A percentile compares a stretch with the other conserved stretches of the same genome.
phyloP scores from a whole-genome alignment of 2,797 vertebrate genomes.

The Bryconaethiops microstoma region DNA sequence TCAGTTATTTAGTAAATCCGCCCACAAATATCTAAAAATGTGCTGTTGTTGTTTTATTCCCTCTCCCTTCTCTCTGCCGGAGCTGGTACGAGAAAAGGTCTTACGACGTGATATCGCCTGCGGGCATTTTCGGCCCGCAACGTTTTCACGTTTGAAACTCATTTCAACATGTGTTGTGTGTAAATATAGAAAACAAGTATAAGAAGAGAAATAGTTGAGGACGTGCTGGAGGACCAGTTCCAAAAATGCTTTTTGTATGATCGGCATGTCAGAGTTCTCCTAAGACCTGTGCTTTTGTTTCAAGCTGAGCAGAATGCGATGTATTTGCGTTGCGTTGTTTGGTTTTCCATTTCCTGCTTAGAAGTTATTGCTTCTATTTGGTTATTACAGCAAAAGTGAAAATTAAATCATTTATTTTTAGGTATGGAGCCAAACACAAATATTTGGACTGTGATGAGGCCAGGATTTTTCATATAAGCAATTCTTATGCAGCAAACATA shows the following conservation, averaged over 20 bases:
- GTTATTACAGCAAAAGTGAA: neutral
- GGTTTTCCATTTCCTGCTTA: neutral
- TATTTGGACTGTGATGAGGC: no score
- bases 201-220: constrained; percentile 4
- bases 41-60: neutral
- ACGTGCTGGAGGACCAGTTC: constrained; percentile 1
- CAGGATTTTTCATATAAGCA: no score
- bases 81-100: constrained; percentile 46
- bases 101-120: constrained; percentile 33
- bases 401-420: no score
- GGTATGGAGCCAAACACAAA: no score
- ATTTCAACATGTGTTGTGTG: constrained; percentile 28
- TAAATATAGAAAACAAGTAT: constrained; percentile 7
- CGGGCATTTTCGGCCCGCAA: constrained; percentile 38
- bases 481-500: no score
- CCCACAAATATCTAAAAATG: constrained; percentile 55
- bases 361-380: constrained; percentile 5
- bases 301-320: neutral
- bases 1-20: constrained; percentile 58
- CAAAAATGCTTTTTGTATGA: constrained; percentile 7
- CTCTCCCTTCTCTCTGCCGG: constrained; percentile 21
- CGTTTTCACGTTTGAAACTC: constrained; percentile 37
- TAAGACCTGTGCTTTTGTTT: constrained; percentile 18
- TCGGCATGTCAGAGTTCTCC: neutral
- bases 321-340: neutral